Evolutionary conservation across 2,888 invertebrate genomes (phyloP).

Genomic region (Pachycephus smyrnensis): DNA sequence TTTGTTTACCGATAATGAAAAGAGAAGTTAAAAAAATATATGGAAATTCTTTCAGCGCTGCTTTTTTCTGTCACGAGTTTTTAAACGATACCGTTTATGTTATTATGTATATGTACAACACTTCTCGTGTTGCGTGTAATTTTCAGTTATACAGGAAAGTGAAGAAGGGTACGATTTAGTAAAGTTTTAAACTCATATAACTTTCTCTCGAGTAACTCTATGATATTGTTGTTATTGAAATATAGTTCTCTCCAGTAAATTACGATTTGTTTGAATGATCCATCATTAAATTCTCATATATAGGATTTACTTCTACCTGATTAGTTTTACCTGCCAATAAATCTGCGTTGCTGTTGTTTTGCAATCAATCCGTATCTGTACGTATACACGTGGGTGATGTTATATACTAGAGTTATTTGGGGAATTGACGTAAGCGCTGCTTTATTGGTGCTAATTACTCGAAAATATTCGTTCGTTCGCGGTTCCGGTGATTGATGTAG

Average conservation of each 20-base stretch:
- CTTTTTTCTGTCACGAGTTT: neutral
- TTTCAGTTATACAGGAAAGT: neutral
- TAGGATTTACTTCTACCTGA: neutral
- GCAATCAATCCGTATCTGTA: too few species aligned
- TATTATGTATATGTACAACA: too few species aligned
- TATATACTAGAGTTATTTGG: neutral
- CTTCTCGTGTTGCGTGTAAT: neutral
- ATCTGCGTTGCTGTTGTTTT: too few species aligned
- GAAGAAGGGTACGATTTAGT: neutral
- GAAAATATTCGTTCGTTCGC: neutral
- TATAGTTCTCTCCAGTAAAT: conserved; percentile 6
- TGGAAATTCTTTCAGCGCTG: neutral
- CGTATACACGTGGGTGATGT: too few species aligned
- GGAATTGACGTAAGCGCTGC: neutral
- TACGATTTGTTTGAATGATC: conserved; percentile 10
- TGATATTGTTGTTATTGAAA: neutral
- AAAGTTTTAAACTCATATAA: neutral
- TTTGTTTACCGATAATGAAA: neutral
- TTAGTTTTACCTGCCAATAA: neutral
- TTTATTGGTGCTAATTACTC: neutral
- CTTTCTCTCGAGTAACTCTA: neutral
- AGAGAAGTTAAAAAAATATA: neutral
- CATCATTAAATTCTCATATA: neutral
- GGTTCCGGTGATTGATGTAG: neutral
- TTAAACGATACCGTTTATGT: neutral